A percentile compares a stretch with the other conserved stretches of the same genome.
These are phyloP conservation scores for Chrosomus eos DNA, from an alignment of 2,797 vertebrate species.

Conservation along the genomic window DNA sequence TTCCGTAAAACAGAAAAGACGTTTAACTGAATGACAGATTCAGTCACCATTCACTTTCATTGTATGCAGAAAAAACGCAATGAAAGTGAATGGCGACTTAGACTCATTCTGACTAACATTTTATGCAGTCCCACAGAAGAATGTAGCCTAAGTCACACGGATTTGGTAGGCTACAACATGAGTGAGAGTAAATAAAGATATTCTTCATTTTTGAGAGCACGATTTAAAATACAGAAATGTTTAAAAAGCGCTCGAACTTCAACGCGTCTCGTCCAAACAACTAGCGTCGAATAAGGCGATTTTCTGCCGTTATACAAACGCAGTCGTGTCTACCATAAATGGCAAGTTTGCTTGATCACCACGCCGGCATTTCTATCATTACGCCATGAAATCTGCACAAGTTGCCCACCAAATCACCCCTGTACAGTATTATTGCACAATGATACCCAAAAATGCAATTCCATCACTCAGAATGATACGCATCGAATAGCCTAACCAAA, in stretches of 20 bases:
- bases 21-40: neutral
- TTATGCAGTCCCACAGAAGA: neutral
- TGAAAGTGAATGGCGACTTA: slow-evolving; percentile 24
- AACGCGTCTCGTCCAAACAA: neutral
- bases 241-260: slow-evolving; percentile 16
- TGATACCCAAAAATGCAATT: neutral
- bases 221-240: neutral
- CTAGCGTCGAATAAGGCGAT: neutral
- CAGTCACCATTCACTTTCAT: neutral
- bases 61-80: slow-evolving; percentile 7
- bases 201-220: neutral
- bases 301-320: neutral
- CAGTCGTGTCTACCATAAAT: neutral
- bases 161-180: neutral
- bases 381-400: slow-evolving; percentile 24
- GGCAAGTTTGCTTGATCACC: slow-evolving; percentile 37
- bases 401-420: slow-evolving; percentile 12
- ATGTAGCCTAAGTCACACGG: neutral
- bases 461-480: neutral
- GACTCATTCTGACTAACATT: neutral
- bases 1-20: neutral
- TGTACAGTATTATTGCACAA: neutral
- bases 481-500: neutral
- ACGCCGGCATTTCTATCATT: slow-evolving; percentile 16
- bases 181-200: neutral